Conservation (phyloP, 2,888 invertebrate species). For the Lycaena phlaeas region DNA sequence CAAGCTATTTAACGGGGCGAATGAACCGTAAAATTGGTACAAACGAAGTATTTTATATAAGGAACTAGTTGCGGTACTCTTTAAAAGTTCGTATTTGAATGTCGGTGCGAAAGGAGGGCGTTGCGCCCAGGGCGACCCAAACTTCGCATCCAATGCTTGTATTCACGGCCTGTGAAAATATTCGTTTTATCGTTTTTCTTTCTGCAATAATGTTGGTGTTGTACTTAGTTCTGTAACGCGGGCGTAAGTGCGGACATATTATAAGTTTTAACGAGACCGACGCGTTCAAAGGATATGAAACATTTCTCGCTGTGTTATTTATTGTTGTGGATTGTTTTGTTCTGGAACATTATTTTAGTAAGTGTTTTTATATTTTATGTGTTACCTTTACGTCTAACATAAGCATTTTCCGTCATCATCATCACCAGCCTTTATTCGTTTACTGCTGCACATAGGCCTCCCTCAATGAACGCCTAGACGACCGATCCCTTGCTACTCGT, state of each 20-base stretch:
- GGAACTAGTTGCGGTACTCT: slow-evolving; percentile 19
- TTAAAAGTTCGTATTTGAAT: slow-evolving; percentile 54
- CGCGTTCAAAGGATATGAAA: slow-evolving; percentile 3
- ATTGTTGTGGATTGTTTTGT: background rate
- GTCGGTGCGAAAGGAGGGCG: slow-evolving; percentile 42
- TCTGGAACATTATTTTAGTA: no score
- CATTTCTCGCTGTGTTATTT: slow-evolving; percentile 4
- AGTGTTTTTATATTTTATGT: no score
- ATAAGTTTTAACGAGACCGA: slow-evolving; percentile 22
- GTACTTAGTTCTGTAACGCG: slow-evolving; percentile 12
- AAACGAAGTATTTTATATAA: slow-evolving; percentile 6
- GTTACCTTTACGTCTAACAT: no score
- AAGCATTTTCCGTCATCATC: no score
- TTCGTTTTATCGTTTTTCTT: slow-evolving; percentile 45
- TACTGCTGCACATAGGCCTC: no score
- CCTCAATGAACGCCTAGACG: no score
- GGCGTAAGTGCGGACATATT: slow-evolving; percentile 11
- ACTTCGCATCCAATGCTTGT: no score
- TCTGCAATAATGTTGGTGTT: slow-evolving; percentile 24
- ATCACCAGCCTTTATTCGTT: no score
- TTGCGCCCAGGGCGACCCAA: slow-evolving; percentile 32
- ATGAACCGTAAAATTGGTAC: slow-evolving; percentile 6
- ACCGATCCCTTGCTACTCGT: no score
- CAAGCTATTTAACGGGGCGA: slow-evolving; percentile 1
- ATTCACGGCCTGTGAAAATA: slow-evolving; percentile 52